Evolutionary conservation across 2,888 invertebrate genomes (phyloP).

Genomic region (Apodemia zela): DNA sequence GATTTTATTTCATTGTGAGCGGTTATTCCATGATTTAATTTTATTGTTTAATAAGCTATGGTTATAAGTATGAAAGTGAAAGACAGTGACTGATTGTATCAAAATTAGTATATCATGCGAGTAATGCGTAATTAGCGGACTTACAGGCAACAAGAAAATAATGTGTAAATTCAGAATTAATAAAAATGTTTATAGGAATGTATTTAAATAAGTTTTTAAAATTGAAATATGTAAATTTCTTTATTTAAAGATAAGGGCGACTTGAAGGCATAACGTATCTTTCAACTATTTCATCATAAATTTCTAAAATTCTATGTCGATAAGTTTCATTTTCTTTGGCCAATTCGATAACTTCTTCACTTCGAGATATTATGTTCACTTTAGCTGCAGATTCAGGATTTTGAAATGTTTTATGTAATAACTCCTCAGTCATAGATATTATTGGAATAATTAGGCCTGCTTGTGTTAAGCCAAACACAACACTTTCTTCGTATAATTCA

Average conservation of each 20-base stretch:
- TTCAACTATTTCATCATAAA: conserved; percentile 79
- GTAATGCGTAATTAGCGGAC: too few relatives aligned
- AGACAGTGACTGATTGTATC: too few relatives aligned
- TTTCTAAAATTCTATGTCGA: conserved; percentile 66
- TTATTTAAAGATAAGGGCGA: neutral
- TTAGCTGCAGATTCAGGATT: conserved; percentile 42
- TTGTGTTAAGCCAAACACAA: conserved; percentile 58
- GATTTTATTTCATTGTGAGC: too few relatives aligned
- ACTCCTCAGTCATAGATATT: conserved; percentile 44
- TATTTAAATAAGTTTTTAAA: too few relatives aligned
- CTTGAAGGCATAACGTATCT: conserved; percentile 45
- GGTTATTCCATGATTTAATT: too few relatives aligned
- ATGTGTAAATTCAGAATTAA: too few relatives aligned
- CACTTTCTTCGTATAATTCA: conserved; percentile 50
- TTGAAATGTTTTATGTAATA: conserved; percentile 47
- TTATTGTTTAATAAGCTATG: too few relatives aligned
- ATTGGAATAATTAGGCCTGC: conserved; percentile 61
- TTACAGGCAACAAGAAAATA: too few relatives aligned
- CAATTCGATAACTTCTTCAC: conserved; percentile 51
- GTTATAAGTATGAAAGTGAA: too few relatives aligned
- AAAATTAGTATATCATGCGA: too few relatives aligned
- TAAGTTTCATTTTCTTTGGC: conserved; percentile 49
- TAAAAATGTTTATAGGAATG: too few relatives aligned
- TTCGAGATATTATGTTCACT: conserved; percentile 51
- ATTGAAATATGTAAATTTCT: neutral